Base-by-base conservation (phyloP, 2,888 invertebrate genomes). In the Acronicta psi region DNA sequence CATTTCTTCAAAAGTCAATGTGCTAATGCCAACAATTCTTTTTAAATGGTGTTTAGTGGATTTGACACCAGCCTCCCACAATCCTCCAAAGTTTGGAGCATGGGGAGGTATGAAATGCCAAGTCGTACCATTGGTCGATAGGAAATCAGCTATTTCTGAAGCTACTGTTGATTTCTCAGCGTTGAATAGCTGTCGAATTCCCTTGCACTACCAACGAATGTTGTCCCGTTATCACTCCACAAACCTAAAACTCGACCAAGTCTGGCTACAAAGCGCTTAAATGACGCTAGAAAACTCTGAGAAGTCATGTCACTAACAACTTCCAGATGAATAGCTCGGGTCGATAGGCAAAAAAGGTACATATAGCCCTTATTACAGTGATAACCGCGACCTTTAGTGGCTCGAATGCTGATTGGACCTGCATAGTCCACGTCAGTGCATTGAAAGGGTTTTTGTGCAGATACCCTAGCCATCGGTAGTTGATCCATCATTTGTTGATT, bases 1-100 rank as follows among this genome's bases (percentile, higher is more conserved):
- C 38, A 49, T 49, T 38, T 38, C 49, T 49, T 49, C 38, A 38
- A 51, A 20, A 29, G 43, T 43, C 43, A 43, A 42, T 16, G 51
- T 52, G 34, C 23, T 34, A 16, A 13, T 36, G 16, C 36, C 36
- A 16, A 37, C 43, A 11, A 40, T 29, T 40, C 14, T 50, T n/a
- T n/a, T n/a, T n/a, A n/a, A n/a, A n/a, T n/a, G n/a, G n/a, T n/a
- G n/a, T n/a, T n/a, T n/a, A n/a, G n/a, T n/a, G n/a, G n/a, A n/a
- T n/a, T n/a, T n/a, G n/a, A n/a, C n/a, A n/a, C n/a, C n/a, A n/a
- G n/a, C 34, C 34, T 34, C n/a, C 11, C 34, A 34, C 11, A 34
- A n/a, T n/a, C 34, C 34, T 34, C 34, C 34, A n/a, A 34, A 34
- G 5, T 34, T 34, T 34, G n/a, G 34, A n/a, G 34, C 11, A 34